Evolutionary conservation across 2,113 vertebrate species (phyloP).

Genomic region (Lophochroa leadbeateri): DNA sequence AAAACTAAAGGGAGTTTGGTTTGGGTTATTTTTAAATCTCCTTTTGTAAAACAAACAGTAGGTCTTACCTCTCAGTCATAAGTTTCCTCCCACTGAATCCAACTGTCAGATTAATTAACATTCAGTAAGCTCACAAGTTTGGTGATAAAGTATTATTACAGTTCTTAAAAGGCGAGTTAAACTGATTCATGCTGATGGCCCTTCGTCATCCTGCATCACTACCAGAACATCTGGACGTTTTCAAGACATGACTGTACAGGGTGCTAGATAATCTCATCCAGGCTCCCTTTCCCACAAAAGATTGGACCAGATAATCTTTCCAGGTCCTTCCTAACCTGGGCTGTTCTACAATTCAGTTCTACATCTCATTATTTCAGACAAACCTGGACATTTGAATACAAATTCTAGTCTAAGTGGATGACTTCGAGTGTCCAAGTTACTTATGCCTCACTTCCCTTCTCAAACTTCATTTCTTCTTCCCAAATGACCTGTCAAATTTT

Average conservation of each 20-base stretch:
- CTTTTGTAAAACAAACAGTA: neutral
- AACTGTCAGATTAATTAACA: neutral
- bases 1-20: neutral
- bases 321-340: neutral
- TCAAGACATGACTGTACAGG: neutral
- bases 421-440: neutral
- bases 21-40: neutral
- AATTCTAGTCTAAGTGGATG: neutral
- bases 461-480: neutral
- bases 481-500: neutral
- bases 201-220: neutral
- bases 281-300: neutral
- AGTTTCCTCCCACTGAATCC: neutral
- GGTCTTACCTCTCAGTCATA: neutral
- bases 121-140: neutral
- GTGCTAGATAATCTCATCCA: neutral
- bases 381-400: neutral
- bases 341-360: neutral
- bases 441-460: neutral
- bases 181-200: accelerated
- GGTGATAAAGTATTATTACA: neutral
- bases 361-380: neutral
- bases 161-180: neutral
- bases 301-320: neutral
- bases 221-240: neutral